Base-by-base conservation (phyloP, 1,140 invertebrate species). In the Pteromalus puparum region DNA sequence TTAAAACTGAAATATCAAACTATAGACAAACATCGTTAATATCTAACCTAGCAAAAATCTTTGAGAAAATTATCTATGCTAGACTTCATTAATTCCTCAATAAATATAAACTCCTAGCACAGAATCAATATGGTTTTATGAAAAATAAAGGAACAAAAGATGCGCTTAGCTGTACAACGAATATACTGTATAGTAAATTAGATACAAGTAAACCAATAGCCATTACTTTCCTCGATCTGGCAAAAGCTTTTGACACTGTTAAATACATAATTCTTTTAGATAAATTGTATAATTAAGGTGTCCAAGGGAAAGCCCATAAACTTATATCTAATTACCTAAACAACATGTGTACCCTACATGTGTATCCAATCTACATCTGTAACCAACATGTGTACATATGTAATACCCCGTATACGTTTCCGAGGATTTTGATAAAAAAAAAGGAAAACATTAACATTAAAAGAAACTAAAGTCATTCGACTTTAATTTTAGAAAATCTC, bases 321-420 rank as follows among this genome's bases (percentile, higher is more conserved):
- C 88, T 88, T 85, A 86, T 91, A 74, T 73, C 82, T 28, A 87
- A 86, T 26, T 91, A n/a, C n/a, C n/a, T n/a, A n/a, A n/a, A n/a
- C n/a, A n/a, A n/a, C n/a, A n/a, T n/a, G n/a, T n/a, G n/a, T n/a
- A n/a, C n/a, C n/a, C n/a, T n/a, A n/a, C n/a, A n/a, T n/a, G n/a
- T n/a, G n/a, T n/a, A n/a, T n/a, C n/a, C n/a, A n/a, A n/a, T n/a
- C n/a, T n/a, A n/a, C n/a, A n/a, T n/a, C n/a, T n/a, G n/a, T n/a
- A n/a, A n/a, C n/a, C n/a, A n/a, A n/a, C n/a, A n/a, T n/a, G n/a
- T n/a, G n/a, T n/a, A n/a, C n/a, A n/a, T n/a, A n/a, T n/a, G n/a
- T n/a, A n/a, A n/a, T n/a, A n/a, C n/a, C n/a, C n/a, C n/a, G n/a
- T n/a, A n/a, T n/a, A n/a, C n/a, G n/a, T n/a, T n/a, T n/a, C n/a